phyloP scores from a whole-genome alignment of 2,888 invertebrate species.

The Drosophila colorata region DNA sequence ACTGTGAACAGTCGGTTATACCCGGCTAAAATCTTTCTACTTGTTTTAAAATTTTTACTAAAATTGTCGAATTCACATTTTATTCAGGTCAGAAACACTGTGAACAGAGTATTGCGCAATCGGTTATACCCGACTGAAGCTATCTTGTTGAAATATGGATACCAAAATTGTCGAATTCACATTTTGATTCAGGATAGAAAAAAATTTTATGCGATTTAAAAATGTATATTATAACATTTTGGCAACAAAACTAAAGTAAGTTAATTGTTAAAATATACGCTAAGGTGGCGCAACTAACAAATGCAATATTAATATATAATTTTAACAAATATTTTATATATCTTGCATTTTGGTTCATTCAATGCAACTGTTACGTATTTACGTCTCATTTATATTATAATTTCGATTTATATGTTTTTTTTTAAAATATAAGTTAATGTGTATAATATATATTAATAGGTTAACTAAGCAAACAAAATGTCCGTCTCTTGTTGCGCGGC shows the following conservation, averaged over 20 bases:
- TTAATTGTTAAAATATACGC: constrained; percentile 29
- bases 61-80: too few relatives aligned
- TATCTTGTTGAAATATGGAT: constrained; percentile 39
- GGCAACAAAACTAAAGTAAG: constrained; percentile 21
- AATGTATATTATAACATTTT: constrained; percentile 6
- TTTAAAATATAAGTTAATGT: constrained; percentile 13
- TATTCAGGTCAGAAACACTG: too few relatives aligned
- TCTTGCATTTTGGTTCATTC: constrained; percentile 8
- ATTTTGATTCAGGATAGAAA: constrained; percentile 8
- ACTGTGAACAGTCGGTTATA: not conserved
- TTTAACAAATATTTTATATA: constrained; percentile 48
- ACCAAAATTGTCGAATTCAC: constrained; percentile 33
- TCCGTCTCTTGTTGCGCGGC: constrained; percentile 49
- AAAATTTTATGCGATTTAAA: constrained; percentile 18
- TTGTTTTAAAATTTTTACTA: too few relatives aligned
- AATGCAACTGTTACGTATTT: constrained; percentile 25
- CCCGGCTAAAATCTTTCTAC: not conserved
- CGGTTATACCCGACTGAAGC: not conserved
- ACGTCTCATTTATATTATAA: constrained; percentile 27
- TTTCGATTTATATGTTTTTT: constrained; percentile 8
- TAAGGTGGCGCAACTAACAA: constrained; percentile 35
- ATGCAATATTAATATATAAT: constrained; percentile 42
- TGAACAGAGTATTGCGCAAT: not conserved
- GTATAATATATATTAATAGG: constrained; percentile 7
- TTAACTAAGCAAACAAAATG: constrained; percentile 49